phyloP scores from a whole-genome alignment of 2,113 vertebrate species.

The Malurus melanocephalus region DNA sequence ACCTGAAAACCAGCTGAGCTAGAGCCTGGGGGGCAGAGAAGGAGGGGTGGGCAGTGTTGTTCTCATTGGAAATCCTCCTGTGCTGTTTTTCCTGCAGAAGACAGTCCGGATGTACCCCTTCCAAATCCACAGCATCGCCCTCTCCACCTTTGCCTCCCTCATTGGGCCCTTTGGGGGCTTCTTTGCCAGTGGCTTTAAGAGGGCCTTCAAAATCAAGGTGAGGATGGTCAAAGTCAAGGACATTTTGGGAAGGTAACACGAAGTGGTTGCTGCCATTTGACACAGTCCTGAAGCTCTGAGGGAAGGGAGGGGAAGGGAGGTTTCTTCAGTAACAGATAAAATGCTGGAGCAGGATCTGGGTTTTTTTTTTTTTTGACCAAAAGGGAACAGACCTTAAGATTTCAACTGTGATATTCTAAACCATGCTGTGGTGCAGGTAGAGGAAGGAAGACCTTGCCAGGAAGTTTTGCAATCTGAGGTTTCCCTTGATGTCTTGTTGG shows the following conservation, averaged over 20 bases:
- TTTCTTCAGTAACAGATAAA: neutral
- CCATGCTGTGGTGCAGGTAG: neutral
- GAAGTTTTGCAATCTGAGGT: constrained; percentile 13
- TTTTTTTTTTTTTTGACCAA: neutral
- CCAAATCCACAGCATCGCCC: constrained; percentile 97
- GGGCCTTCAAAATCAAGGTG: constrained; percentile 98
- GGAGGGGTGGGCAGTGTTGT: neutral
- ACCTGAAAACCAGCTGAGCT: neutral
- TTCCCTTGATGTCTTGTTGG: neutral
- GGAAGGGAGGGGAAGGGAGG: neutral
- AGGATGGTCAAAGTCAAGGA: neutral
- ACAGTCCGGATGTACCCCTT: constrained; percentile 92
- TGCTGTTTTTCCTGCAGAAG: constrained; percentile 71
- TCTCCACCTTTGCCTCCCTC: constrained; percentile 93
- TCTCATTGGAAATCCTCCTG: neutral
- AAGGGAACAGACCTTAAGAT: neutral
- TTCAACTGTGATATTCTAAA: neutral
- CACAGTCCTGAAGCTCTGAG: neutral
- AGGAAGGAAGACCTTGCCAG: neutral
- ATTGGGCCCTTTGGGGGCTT: constrained; percentile 96
- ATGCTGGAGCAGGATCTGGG: neutral
- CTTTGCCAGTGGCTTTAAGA: constrained; percentile 97
- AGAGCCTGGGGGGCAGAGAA: neutral
- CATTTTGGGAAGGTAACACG: neutral
- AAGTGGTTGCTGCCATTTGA: accelerated